phyloP scores from a whole-genome alignment of 1,140 invertebrate species.

The Solenopsis invicta region DNA sequence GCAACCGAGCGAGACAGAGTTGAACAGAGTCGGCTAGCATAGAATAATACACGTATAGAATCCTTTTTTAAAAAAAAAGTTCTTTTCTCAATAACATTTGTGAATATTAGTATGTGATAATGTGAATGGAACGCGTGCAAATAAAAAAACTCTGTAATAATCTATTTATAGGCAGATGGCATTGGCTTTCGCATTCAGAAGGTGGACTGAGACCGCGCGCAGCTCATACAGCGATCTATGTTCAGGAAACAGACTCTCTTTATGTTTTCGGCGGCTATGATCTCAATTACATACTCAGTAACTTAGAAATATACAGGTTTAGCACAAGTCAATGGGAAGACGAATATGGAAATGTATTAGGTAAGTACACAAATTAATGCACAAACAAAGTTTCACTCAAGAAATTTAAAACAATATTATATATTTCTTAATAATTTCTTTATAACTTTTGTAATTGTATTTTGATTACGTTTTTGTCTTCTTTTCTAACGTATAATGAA shows the following conservation, averaged over 20 bases:
- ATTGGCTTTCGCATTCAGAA: slow-evolving; percentile 92
- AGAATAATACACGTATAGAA: too few species aligned
- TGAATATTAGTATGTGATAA: too few species aligned
- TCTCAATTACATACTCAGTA: slow-evolving; percentile 94
- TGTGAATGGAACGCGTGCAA: too few species aligned
- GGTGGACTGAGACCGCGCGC: slow-evolving; percentile 93
- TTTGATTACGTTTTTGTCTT: too few species aligned
- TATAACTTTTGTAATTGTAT: neutral
- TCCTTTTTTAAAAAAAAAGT: too few species aligned
- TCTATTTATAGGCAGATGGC: slow-evolving; percentile 89
- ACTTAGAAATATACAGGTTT: slow-evolving; percentile 92
- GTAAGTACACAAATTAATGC: slow-evolving; percentile 74
- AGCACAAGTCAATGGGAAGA: slow-evolving; percentile 93
- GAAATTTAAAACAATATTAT: slow-evolving; percentile 3
- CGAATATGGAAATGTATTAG: slow-evolving; percentile 89
- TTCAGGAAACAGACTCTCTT: slow-evolving; percentile 93
- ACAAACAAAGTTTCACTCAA: neutral
- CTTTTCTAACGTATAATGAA: neutral
- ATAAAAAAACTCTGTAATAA: too few species aligned
- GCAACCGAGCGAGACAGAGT: too few species aligned
- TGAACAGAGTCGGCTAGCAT: too few species aligned
- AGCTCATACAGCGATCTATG: slow-evolving; percentile 94
- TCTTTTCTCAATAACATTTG: too few species aligned
- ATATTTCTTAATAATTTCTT: too few species aligned
- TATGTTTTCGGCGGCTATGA: slow-evolving; percentile 98